phyloP scores from a whole-genome alignment of 2,888 invertebrate genomes.

The Tenthredo mesomela region DNA sequence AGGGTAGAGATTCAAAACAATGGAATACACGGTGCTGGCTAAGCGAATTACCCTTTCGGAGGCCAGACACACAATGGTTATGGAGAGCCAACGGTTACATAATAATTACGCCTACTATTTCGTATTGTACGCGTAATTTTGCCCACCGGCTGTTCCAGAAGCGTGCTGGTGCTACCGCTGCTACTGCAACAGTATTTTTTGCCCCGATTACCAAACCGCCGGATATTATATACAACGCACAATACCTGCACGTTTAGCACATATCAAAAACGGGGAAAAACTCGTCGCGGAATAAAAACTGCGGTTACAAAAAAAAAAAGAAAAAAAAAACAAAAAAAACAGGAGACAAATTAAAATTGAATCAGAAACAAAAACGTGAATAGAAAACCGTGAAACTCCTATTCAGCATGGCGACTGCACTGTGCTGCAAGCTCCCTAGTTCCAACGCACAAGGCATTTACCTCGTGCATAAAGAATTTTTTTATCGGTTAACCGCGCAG shows the following conservation, averaged over 20 bases:
- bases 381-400: not conserved
- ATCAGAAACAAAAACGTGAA: not conserved
- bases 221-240: constrained; percentile 15
- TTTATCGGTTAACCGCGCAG: not conserved
- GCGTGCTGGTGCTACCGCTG: constrained; percentile 15
- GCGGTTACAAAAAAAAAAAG: not conserved
- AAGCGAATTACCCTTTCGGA: constrained; percentile 71
- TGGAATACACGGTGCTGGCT: constrained; percentile 64
- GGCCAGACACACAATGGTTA: constrained; percentile 63
- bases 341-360: not conserved
- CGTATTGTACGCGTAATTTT: constrained; percentile 63
- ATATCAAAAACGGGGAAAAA: not conserved
- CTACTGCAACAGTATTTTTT: not conserved
- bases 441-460: not conserved
- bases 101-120: constrained; percentile 67
- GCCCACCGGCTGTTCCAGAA: constrained; percentile 54
- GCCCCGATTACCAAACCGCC: constrained; percentile 25
- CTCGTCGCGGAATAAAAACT: not conserved
- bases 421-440: not conserved
- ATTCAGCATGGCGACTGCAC: not conserved
- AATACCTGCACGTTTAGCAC: not conserved
- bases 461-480: not conserved
- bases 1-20: constrained; percentile 66
- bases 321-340: not conserved
- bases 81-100: constrained; percentile 63